Percentiles rank a stretch among this genome's conserved stretches.
Conservation (phyloP, 2,797 vertebrate species). For the Micrastur ruficollis region DNA sequence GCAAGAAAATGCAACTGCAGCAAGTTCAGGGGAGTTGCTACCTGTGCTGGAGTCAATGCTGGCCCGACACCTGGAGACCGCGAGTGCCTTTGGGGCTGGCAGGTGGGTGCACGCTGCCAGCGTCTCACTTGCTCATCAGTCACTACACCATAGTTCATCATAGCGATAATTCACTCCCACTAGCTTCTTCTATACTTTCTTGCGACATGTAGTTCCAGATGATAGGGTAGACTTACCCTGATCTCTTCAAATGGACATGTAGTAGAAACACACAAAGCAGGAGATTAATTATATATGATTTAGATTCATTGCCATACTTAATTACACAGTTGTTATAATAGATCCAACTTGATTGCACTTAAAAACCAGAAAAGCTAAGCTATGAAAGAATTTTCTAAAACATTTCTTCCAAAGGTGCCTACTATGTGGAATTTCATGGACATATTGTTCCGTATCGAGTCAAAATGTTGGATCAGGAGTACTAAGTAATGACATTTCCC, state of each 20-base stretch:
- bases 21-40: neutral
- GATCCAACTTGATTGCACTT: neutral
- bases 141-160: rapidly evolving
- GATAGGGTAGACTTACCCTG: too few relatives aligned
- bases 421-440: neutral
- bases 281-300: neutral
- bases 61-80: neutral
- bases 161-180: neutral
- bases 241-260: rapidly evolving
- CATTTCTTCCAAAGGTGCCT: neutral
- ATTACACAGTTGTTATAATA: too few relatives aligned
- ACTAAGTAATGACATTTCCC: neutral
- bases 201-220: rapidly evolving
- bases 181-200: neutral
- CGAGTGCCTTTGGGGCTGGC: neutral
- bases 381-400: neutral
- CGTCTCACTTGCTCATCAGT: neutral
- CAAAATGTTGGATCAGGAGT: neutral
- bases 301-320: too few relatives aligned
- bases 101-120: neutral
- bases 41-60: neutral
- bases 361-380: neutral
- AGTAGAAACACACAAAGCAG: neutral
- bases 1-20: neutral
- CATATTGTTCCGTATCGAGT: neutral